Percentiles rank a stretch among this genome's conserved stretches.
Evolutionary conservation across 2,888 invertebrate genomes (phyloP).

Genomic region (Cordilura impudica): DNA sequence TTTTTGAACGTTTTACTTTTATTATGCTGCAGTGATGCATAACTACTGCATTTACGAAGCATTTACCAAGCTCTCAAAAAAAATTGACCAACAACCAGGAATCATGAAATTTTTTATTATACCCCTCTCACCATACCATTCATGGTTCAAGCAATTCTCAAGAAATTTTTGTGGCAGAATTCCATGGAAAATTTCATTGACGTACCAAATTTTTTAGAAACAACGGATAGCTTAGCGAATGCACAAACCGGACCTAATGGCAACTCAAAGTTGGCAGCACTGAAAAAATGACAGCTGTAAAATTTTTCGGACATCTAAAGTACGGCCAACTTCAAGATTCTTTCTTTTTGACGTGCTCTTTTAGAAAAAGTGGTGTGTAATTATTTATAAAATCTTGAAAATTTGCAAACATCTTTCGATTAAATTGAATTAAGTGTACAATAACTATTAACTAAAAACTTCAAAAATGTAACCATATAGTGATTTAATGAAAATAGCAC

Average conservation of each 20-base stretch:
- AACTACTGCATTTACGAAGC: too few relatives aligned
- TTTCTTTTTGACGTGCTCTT: conserved; percentile 76
- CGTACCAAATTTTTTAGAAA: too few relatives aligned
- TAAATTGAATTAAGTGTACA: conserved; percentile 54
- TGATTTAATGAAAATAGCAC: conserved; percentile 51
- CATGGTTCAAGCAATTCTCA: too few relatives aligned
- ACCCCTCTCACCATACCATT: too few relatives aligned
- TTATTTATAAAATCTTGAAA: conserved; percentile 68
- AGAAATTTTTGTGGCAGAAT: too few relatives aligned
- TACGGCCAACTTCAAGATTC: conserved; percentile 72
- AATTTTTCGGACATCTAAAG: conserved; percentile 38
- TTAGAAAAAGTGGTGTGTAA: conserved; percentile 73
- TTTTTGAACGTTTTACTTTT: too few relatives aligned
- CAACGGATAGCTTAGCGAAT: conserved; percentile 19
- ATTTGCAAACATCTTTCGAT: conserved; percentile 68
- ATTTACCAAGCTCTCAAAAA: too few relatives aligned
- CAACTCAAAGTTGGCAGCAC: conserved; percentile 58
- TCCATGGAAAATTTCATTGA: too few relatives aligned
- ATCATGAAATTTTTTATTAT: too few relatives aligned
- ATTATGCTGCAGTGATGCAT: too few relatives aligned
- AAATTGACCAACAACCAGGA: too few relatives aligned
- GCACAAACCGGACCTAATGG: conserved; percentile 55
- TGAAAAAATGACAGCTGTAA: conserved; percentile 51
- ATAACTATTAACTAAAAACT: conserved; percentile 16
- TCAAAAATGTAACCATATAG: conserved; percentile 29